Percentiles rank a stretch among this genome's conserved stretches.
phyloP scores from a whole-genome alignment of 2,888 invertebrate genomes.

The Lampropteryx suffumata region DNA sequence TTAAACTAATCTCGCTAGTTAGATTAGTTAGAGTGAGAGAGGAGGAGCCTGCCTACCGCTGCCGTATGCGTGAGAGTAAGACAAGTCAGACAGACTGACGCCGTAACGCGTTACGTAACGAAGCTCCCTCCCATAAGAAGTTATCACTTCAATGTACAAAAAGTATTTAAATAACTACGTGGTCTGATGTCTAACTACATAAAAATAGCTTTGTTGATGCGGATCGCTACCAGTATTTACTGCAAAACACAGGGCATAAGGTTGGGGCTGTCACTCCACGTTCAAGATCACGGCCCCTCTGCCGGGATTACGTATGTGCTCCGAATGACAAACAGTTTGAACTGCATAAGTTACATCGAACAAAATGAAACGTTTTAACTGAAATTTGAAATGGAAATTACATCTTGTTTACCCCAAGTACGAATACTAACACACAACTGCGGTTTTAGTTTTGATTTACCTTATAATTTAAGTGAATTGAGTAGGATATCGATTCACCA shows the following conservation, averaged over 20 bases:
- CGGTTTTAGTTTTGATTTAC: constrained; percentile 29
- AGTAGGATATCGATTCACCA: too few relatives aligned
- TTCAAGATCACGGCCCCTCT: constrained; percentile 71
- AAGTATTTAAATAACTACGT: too few relatives aligned
- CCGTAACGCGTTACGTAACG: too few relatives aligned
- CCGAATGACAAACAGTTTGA: constrained; percentile 69
- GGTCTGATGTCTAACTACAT: too few relatives aligned
- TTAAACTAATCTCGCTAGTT: too few relatives aligned
- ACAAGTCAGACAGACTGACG: too few relatives aligned
- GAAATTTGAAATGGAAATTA: constrained; percentile 55
- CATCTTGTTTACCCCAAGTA: constrained; percentile 41
- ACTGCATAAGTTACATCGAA: constrained; percentile 53
- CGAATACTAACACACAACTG: constrained; percentile 17
- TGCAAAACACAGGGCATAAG: constrained; percentile 34
- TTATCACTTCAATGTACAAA: too few relatives aligned
- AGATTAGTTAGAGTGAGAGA: too few relatives aligned
- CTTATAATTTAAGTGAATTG: background rate
- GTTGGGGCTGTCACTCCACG: constrained; percentile 52
- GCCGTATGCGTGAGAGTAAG: too few relatives aligned
- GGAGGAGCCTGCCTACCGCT: too few relatives aligned
- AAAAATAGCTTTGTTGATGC: background rate
- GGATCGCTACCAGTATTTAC: background rate
- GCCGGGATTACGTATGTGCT: constrained; percentile 66
- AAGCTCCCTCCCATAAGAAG: too few relatives aligned
- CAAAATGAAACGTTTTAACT: constrained; percentile 54